Base-by-base conservation (phyloP, 2,888 invertebrate genomes). In the Megamerina dolium region DNA sequence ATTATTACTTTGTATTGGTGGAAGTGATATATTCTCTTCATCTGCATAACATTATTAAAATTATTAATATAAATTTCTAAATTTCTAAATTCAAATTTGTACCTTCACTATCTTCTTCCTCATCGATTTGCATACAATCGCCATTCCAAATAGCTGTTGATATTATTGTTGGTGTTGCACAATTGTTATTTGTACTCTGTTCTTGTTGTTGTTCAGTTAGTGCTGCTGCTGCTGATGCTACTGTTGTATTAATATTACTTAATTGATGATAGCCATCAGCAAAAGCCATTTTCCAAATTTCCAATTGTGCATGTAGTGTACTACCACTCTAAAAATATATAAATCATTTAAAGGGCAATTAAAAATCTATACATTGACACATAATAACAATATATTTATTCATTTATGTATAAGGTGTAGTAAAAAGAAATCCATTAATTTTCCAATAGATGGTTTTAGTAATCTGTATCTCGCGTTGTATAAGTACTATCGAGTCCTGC, bases 221-320 rank as follows among this genome's bases (percentile, higher is more conserved):
- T 49, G 40, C 38, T 52, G 35, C 4, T 38, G 40, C 36, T 14
- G 33, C 21, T 38, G 18, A 20, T 21, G 26, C 13, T 8, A 21
- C n/a, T 13, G 18, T 9, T n/a, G 29, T 37, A 4, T 5, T 29
- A 18, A n/a, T 19, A 34, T 40, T 38, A 36, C 34, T 40, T 12
- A 50, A 53, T 37, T 48, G 14, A 21, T 58, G 32, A 67, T 67
- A 74, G 67, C 78, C 63, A 73, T 79, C 77, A 51, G 79, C 77
- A 54, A 81, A 76, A 8, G 87, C 87, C 46, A 86, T 86, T 71
- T 88, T 89, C 91, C 92, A 93, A 57, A 93, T 87, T 70, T 92
- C 91, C 61, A 93, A 73, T 64, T 90, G 89, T 19, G 91, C 90
- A 70, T 85, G 84, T 51, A 93, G 71, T 58, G 86, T 86, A 66